Conservation (phyloP, 2,113 vertebrate genomes). For the Psettodes erumei region DNA sequence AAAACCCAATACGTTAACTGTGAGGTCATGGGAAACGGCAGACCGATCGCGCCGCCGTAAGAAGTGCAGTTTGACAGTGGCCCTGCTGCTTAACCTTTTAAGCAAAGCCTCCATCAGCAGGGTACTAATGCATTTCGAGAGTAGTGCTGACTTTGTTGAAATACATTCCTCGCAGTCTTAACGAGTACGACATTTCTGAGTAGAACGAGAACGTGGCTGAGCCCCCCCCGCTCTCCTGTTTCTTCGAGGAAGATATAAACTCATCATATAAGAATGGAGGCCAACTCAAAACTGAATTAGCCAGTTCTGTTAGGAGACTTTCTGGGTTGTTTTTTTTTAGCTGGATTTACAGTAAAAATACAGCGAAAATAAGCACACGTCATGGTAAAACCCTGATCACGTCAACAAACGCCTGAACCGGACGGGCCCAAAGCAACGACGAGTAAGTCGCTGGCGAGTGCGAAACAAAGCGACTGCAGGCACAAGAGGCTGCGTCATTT, state of each 20-base stretch:
- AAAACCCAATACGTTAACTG: conserved; percentile 24
- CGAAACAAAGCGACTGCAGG: conserved; percentile 40
- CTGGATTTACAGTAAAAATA: background rate
- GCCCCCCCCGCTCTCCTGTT: background rate
- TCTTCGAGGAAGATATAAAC: background rate
- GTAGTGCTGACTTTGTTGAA: conserved; percentile 4
- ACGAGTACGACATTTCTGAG: background rate
- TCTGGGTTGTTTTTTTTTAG: no score
- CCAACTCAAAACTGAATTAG: background rate
- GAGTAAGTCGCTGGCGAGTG: conserved; percentile 34
- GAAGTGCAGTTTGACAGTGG: background rate
- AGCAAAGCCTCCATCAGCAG: background rate
- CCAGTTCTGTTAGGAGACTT: no score
- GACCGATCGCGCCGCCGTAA: background rate
- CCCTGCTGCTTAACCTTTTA: conserved; percentile 1
- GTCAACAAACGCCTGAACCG: no score
- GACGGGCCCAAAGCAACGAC: no score
- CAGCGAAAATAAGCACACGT: background rate
- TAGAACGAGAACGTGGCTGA: background rate
- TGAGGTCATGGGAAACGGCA: conserved; percentile 10
- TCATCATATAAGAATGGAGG: background rate
- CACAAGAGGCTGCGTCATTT: conserved; percentile 33
- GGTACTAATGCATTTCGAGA: background rate
- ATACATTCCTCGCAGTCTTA: background rate
- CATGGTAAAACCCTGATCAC: background rate